Conservation (phyloP, 64 coral and sea anemone genomes). For the Porites australiensis region DNA sequence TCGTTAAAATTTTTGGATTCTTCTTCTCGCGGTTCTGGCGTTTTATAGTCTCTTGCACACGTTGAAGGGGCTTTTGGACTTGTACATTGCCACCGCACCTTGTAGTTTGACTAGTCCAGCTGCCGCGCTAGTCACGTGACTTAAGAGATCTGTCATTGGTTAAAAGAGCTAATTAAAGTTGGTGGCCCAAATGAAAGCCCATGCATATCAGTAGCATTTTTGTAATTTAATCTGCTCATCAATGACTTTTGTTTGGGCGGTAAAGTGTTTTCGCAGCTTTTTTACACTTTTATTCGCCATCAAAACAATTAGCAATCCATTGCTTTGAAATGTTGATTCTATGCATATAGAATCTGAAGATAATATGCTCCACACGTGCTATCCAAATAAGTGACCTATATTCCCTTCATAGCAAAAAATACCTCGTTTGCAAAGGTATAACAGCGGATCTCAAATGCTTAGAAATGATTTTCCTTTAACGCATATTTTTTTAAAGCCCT, state of each 20-base stretch:
- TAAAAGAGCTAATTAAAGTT: slow-evolving; percentile 67
- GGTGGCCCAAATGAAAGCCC: slow-evolving; percentile 79
- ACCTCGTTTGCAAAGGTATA: background rate
- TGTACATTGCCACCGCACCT: slow-evolving; percentile 37
- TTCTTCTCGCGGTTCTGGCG: slow-evolving; percentile 18
- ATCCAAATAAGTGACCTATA: slow-evolving; percentile 11
- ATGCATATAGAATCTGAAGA: slow-evolving; percentile 66
- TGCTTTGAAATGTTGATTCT: slow-evolving; percentile 92
- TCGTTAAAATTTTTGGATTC: slow-evolving; percentile 59
- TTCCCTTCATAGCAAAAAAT: slow-evolving; percentile 20
- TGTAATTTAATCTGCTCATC: slow-evolving; percentile 91
- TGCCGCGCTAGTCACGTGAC: slow-evolving; percentile 84
- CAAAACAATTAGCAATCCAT: slow-evolving; percentile 85
- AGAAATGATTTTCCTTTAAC: background rate
- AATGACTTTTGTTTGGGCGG: slow-evolving; percentile 98
- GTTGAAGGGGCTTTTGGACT: slow-evolving; percentile 90
- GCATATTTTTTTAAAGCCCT: background rate
- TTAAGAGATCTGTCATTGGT: slow-evolving; percentile 64
- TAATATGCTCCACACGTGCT: slow-evolving; percentile 82
- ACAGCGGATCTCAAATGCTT: background rate
- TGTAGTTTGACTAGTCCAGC: slow-evolving; percentile 88
- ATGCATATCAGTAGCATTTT: slow-evolving; percentile 66
- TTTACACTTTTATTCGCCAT: slow-evolving; percentile 90
- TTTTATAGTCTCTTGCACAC: slow-evolving; percentile 83
- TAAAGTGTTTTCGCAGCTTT: slow-evolving; percentile 98